Evolutionary conservation across 30 jellyfish, hydroid and myxozoan genomes (phyloP).

Genomic region (Aurelia sp.): DNA sequence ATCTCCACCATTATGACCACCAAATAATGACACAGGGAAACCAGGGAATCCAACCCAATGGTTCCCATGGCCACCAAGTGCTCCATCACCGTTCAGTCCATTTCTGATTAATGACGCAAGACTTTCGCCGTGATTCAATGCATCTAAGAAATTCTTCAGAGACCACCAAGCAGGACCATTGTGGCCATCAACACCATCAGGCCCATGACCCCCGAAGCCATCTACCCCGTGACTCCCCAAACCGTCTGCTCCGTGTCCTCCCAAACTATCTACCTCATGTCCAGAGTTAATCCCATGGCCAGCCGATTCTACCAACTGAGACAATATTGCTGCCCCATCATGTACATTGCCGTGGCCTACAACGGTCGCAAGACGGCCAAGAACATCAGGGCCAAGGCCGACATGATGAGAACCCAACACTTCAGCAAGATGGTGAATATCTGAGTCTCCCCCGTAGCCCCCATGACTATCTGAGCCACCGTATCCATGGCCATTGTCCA

Average conservation of each 20-base stretch:
- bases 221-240: conserved; percentile 7
- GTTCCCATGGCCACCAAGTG: conserved; percentile 51
- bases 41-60: conserved; percentile 91
- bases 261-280: not conserved
- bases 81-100: conserved; percentile 27
- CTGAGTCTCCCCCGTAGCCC: conserved; percentile 51
- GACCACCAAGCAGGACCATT: conserved; percentile 80
- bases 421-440: conserved; percentile 16
- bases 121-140: conserved; percentile 34
- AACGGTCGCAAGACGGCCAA: conserved; percentile 69
- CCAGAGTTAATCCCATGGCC: conserved; percentile 28
- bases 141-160: conserved; percentile 32
- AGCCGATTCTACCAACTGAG: conserved; percentile 60
- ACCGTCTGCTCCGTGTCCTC: not conserved
- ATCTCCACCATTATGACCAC: conserved; percentile 24
- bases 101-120: conserved; percentile 37
- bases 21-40: conserved; percentile 67
- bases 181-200: conserved; percentile 20
- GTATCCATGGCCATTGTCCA: conserved; percentile 25
- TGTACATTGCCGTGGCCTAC: conserved; percentile 88
- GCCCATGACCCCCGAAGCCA: conserved; percentile 52
- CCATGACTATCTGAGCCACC: conserved; percentile 12
- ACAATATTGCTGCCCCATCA: conserved; percentile 68
- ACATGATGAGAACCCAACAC: conserved; percentile 52
- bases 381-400: conserved; percentile 11